Conservation (phyloP, 2,888 invertebrate species). For the Nemoura dubitans region DNA sequence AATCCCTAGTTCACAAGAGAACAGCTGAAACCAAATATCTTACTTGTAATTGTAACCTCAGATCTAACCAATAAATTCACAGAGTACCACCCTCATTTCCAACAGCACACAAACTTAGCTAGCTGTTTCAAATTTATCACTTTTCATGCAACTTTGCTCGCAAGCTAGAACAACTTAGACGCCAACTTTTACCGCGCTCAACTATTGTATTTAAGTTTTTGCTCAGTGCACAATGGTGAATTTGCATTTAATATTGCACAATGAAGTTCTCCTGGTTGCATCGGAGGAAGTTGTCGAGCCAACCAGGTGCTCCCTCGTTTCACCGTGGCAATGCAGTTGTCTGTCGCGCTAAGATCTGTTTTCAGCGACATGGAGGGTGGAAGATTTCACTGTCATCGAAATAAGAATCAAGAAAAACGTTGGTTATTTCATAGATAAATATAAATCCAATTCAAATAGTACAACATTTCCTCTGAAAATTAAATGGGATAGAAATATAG, state of each 20-base stretch:
- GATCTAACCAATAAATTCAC: neutral
- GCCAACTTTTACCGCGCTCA: neutral
- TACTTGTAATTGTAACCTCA: conserved; percentile 7
- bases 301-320: neutral
- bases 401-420: neutral
- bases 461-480: neutral
- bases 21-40: neutral
- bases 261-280: neutral
- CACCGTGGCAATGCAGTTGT: neutral
- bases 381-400: neutral
- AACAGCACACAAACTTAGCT: neutral
- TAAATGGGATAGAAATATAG: neutral
- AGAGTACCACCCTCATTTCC: neutral
- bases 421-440: neutral
- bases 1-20: no score
- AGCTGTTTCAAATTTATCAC: neutral
- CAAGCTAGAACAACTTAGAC: neutral
- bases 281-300: neutral
- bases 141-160: neutral
- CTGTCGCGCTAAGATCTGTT: neutral
- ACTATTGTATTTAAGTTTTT: conserved; percentile 5
- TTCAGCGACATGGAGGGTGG: neutral
- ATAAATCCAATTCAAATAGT: no score
- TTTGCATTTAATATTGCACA: conserved; percentile 7
- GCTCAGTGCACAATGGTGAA: neutral